Base-by-base conservation (phyloP, 2,888 invertebrate genomes). In the Apotomis capreana region DNA sequence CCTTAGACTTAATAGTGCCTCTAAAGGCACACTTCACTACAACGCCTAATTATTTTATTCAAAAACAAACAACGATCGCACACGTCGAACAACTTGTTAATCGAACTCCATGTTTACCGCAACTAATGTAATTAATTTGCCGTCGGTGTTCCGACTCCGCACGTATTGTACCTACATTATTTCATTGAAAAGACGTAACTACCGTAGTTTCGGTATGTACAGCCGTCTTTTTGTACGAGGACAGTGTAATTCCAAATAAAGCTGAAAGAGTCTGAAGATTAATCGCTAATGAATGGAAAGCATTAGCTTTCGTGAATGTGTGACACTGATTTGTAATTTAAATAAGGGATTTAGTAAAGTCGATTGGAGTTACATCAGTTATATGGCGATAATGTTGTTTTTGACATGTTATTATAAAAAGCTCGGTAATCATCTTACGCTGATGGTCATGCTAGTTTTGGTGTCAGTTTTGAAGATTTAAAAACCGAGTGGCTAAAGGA, bases 121-220 rank as follows among this genome's bases (percentile, higher is more conserved):
- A 49, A 72, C 68, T 72, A 72, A 72, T 72, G 63, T 63, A 72
- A 72, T 72, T 72, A 72, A 72, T 63, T 68, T 59, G 68, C 57
- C 12, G 70, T 71, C 74, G 60, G 70, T 51, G 67, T 71, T 58
- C 62, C 51, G 49, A 58, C 36, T 60, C 61, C 6, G 55, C 57
- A 57, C 61, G 57, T 67, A 51, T 13, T 13, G 46, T 55, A 26
- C 46, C 26, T 26, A 37, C 15, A 3, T 40, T 10, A 3, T 46
- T 46, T 26, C 12, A 26, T 3, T 44, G 3, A 46, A 65, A 55
- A n/a, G 55, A 46, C 26, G 55, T 65, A 65, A 55, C 6, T 12
- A 13, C 26, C 55, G 46, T 4, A 26, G 0, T 26, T 54, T 36
- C 6, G 6, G 8, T 26, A 36, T 46, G 15, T 10, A 46, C 12